Evolutionary conservation across 2,888 invertebrate genomes (phyloP).

Genomic region (Ypsolopha sequella): DNA sequence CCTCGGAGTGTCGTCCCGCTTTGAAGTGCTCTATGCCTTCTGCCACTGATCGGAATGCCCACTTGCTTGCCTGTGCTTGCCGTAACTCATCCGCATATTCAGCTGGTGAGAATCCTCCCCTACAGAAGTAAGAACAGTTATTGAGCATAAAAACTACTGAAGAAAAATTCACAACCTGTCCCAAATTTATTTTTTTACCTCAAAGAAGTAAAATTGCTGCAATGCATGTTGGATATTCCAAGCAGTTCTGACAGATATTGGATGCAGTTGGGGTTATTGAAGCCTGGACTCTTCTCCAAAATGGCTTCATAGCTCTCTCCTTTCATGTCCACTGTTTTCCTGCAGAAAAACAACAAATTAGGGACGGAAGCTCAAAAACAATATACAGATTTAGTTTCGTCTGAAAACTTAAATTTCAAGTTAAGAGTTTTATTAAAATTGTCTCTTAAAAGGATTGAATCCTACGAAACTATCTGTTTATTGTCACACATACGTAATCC

Average conservation of each 20-base stretch:
- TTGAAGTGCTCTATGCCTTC: constrained; percentile 97
- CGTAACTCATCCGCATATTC: constrained; percentile 89
- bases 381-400: neutral
- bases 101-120: constrained; percentile 80
- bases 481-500: constrained; percentile 62
- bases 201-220: constrained; percentile 77
- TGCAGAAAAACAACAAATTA: constrained; percentile 34
- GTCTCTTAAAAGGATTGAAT: constrained; percentile 8
- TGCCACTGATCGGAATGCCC: constrained; percentile 95
- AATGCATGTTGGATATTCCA: constrained; percentile 77
- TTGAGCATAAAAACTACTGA: constrained; percentile 2
- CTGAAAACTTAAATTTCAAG: neutral
- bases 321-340: constrained; percentile 85
- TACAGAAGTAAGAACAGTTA: constrained; percentile 25
- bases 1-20: constrained; percentile 92
- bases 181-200: constrained; percentile 60
- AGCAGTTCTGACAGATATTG: constrained; percentile 83
- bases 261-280: constrained; percentile 91
- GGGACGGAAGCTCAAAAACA: neutral
- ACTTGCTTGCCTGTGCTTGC: constrained; percentile 91
- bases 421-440: neutral
- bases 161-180: neutral
- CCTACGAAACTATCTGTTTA: constrained; percentile 34
- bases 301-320: constrained; percentile 84
- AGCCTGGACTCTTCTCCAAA: constrained; percentile 85